Evolutionary conservation across 23 tunicate genomes (phyloP).

Genomic region (Botrylloides violaceus): DNA sequence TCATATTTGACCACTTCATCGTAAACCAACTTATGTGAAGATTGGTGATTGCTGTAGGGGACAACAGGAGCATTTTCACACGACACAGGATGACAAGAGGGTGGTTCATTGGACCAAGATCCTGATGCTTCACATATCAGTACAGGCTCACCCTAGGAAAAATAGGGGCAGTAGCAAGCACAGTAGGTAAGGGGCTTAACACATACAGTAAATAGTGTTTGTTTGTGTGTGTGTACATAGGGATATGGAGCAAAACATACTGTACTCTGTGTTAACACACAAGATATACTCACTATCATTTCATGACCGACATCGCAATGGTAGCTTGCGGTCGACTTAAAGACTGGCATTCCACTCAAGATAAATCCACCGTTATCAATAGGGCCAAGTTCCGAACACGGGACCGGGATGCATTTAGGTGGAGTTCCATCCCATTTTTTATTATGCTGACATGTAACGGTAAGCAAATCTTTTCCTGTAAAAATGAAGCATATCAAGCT

Average conservation of each 20-base stretch:
- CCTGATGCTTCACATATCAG: constrained; percentile 10
- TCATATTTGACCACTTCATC: not conserved
- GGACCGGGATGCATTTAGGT: constrained; percentile 45
- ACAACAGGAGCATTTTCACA: constrained; percentile 12
- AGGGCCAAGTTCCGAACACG: constrained; percentile 37
- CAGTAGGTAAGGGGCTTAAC: too few relatives aligned
- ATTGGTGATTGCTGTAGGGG: not conserved
- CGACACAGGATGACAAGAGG: constrained; percentile 13
- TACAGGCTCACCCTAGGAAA: constrained; percentile 17
- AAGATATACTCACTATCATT: constrained; percentile 21
- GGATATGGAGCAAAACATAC: too few relatives aligned
- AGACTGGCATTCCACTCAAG: constrained; percentile 21
- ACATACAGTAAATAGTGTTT: too few relatives aligned
- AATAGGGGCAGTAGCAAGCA: too few relatives aligned
- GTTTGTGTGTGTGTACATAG: too few relatives aligned
- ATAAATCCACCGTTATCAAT: constrained; percentile 27
- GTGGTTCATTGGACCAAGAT: constrained; percentile 16
- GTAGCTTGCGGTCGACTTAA: constrained; percentile 46
- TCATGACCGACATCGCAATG: constrained; percentile 66
- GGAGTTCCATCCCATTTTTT: constrained; percentile 11
- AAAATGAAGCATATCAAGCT: not conserved
- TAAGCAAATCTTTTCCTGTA: not conserved
- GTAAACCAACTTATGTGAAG: not conserved
- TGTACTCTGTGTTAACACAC: not conserved
- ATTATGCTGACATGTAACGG: constrained; percentile 6